Conservation (phyloP, 35 echinoderm and acorn worm species). For the Amphiura filiformis region DNA sequence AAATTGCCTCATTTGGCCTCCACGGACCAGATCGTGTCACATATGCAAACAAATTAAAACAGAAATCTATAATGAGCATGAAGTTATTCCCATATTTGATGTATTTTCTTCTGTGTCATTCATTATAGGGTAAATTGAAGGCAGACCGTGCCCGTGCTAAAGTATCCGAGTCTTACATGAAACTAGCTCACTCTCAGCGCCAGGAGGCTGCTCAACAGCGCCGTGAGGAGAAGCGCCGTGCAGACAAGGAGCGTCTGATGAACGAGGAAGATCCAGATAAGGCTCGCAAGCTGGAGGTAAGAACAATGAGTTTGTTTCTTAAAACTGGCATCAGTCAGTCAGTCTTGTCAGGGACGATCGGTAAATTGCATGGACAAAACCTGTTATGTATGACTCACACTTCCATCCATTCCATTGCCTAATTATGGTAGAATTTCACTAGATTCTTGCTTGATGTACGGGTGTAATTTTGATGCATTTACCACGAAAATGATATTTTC, state of each 20-base stretch:
- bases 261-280: slow-evolving; percentile 99
- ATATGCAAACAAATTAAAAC: too few relatives aligned
- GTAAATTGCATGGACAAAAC: too few relatives aligned
- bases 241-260: slow-evolving; percentile 90
- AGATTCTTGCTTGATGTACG: too few relatives aligned
- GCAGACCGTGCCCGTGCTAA: slow-evolving; percentile 83
- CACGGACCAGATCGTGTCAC: too few relatives aligned
- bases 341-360: too few relatives aligned
- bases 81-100: background rate
- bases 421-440: too few relatives aligned
- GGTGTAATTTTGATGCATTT: too few relatives aligned
- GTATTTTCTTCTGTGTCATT: background rate
- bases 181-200: slow-evolving; percentile 87
- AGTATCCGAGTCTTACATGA: slow-evolving; percentile 82
- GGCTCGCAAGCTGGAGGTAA: slow-evolving; percentile 85
- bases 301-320: background rate
- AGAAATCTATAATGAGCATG: too few relatives aligned
- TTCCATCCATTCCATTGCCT: too few relatives aligned
- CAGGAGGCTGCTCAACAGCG: slow-evolving; percentile 92
- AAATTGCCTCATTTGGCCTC: too few relatives aligned
- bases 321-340: background rate
- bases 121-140: slow-evolving; percentile 75
- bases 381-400: too few relatives aligned
- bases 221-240: slow-evolving; percentile 84
- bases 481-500: too few relatives aligned